Percentiles rank a stretch among this genome's conserved stretches.
Conservation (phyloP, 2,797 vertebrate species). For the Halcyon chelicuti region DNA sequence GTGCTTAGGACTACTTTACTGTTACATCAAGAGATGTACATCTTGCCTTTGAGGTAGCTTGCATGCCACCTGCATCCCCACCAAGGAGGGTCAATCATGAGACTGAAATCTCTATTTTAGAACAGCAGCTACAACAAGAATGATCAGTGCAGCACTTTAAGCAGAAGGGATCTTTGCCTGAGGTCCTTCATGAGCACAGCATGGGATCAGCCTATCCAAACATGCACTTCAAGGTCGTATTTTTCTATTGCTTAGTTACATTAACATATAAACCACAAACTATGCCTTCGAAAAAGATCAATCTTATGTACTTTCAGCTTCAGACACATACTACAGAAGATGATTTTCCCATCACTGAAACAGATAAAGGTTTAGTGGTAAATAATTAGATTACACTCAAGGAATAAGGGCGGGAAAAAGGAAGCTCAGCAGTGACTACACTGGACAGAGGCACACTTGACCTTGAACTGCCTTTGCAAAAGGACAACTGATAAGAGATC, state of each 20-base stretch:
- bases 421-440: neutral
- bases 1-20: neutral
- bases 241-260: neutral
- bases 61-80: rapidly evolving
- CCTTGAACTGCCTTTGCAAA: neutral
- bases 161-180: neutral
- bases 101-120: neutral
- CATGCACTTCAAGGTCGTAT: rapidly evolving
- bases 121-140: neutral
- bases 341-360: neutral
- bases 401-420: neutral
- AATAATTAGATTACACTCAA: neutral
- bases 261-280: neutral
- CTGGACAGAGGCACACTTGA: neutral
- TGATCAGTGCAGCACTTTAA: neutral
- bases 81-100: rapidly evolving
- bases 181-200: neutral
- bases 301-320: neutral
- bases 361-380: neutral
- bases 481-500: neutral
- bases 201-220: neutral
- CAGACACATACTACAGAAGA: neutral
- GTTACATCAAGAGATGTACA: neutral
- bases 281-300: neutral
- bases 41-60: neutral